phyloP scores from a whole-genome alignment of 2,888 invertebrate genomes.

The Diaperis boleti region DNA sequence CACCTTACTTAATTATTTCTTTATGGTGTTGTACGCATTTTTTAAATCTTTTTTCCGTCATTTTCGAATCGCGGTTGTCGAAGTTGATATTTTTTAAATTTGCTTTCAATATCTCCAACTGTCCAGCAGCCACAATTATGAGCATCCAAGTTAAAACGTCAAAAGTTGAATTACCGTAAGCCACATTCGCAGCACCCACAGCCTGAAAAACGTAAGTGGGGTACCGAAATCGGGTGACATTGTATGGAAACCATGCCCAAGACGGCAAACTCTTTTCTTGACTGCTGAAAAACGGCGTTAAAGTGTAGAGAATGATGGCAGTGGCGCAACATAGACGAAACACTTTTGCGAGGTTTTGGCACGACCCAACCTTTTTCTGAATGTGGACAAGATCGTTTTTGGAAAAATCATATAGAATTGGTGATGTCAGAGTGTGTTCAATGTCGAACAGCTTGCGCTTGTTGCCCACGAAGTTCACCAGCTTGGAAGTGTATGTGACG shows the following conservation, averaged over 20 bases:
- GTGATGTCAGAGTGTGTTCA: background rate
- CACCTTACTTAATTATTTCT: conserved; percentile 42
- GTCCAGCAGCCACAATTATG: conserved; percentile 47
- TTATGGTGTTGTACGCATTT: conserved; percentile 46
- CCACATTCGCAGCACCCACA: conserved; percentile 45
- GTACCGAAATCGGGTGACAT: conserved; percentile 41
- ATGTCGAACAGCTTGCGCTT: background rate
- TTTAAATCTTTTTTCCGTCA: conserved; percentile 20
- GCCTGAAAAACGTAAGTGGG: conserved; percentile 46
- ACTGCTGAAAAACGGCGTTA: conserved; percentile 45
- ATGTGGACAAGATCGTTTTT: background rate
- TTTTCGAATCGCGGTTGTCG: conserved; percentile 3
- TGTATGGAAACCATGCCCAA: conserved; percentile 49
- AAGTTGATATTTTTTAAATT: conserved; percentile 44
- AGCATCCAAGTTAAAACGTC: conserved; percentile 46
- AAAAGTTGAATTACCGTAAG: conserved; percentile 47
- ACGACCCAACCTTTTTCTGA: background rate
- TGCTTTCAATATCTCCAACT: conserved; percentile 49
- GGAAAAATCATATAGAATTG: background rate
- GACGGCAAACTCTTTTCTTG: conserved; percentile 38
- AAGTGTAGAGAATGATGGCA: no score
- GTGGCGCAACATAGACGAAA: background rate
- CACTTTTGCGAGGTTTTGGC: background rate
- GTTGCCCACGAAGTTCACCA: background rate
- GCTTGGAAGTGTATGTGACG: background rate